Base-by-base conservation (phyloP, 2,888 invertebrate species). In the Empis livida region DNA sequence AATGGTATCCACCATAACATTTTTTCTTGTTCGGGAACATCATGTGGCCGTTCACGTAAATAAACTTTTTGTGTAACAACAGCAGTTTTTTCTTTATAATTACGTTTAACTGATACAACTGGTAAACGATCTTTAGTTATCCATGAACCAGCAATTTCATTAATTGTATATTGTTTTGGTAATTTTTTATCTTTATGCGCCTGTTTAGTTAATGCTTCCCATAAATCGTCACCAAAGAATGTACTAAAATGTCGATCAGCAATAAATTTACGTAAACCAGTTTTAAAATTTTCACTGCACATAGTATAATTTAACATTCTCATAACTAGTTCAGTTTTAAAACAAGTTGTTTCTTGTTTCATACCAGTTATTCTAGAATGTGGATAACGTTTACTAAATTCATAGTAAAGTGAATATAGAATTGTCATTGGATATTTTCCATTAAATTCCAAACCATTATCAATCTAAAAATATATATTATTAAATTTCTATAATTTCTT, bases 291-390 rank as follows among this genome's bases (percentile, higher is more conserved):
- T 1, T 76, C 72, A 47, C 79, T 80, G 4, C 91, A 89, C 9
- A 93, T 71, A 1, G 89, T 88, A 56, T 83, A 84, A 61, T 89
- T 84, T 60, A 95, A 78, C 93, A 94, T 95, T 27, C 93, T 74
- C 64, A 95, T 86, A 10, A 93, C 72, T 32, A 87, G 66, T 60
- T 85, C 85, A 2, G 82, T 84, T 70, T 86, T 85, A 4, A 80
- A 79, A 31, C 81, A 80, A 1, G 78, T 76, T 0, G 83, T 83
- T 62, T 86, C 85, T 44, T 78, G 75, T 53, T 78, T 77, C 63
- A 79, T 78, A 35, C 82, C 84, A 1, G 82, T 83, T 52, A 81
- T 83, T 49, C 84, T 76, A 0, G 84, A 84, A 67, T 85, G 83
- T 0, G 86, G 85, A 61, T 82, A 82, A 2, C 83, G 72, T 59